These are phyloP conservation scores for Sorex araneus DNA, from an alignment of 2,113 vertebrate species.

Conservation along the genomic window DNA sequence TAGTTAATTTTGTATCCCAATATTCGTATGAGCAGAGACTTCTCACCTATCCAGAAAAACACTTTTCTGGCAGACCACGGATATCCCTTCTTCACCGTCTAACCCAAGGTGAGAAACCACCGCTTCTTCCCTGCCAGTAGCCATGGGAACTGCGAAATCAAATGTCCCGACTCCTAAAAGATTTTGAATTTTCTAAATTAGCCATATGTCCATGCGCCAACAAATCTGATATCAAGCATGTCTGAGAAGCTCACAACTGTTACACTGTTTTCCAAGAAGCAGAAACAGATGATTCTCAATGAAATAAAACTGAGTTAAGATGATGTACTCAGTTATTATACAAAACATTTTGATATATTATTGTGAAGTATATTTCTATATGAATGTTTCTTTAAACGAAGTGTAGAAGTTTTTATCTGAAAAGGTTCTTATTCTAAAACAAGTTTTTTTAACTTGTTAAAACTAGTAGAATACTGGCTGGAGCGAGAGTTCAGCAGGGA, in stretches of 20 bases:
- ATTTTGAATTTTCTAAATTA: not conserved
- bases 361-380: too few relatives aligned
- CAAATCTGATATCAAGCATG: not conserved
- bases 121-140: not conserved
- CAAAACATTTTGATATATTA: not conserved
- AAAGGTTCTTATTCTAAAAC: not conserved
- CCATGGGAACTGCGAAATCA: constrained; percentile 6
- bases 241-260: not conserved
- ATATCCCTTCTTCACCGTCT: too few relatives aligned
- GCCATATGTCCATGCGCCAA: not conserved
- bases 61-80: too few relatives aligned
- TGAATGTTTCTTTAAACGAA: not conserved
- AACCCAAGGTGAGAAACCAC: too few relatives aligned
- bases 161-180: not conserved
- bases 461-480: too few relatives aligned
- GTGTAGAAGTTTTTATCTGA: not conserved
- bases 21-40: too few relatives aligned
- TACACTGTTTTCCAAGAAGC: not conserved
- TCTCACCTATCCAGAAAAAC: too few relatives aligned
- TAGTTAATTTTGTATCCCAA: too few relatives aligned
- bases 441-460: constrained; percentile 6
- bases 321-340: not conserved
- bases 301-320: constrained; percentile 26
- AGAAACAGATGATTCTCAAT: not conserved
- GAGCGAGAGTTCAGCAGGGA: too few relatives aligned